Conservation (phyloP, 2,888 invertebrate genomes). For the Leistus spinibarbis region DNA sequence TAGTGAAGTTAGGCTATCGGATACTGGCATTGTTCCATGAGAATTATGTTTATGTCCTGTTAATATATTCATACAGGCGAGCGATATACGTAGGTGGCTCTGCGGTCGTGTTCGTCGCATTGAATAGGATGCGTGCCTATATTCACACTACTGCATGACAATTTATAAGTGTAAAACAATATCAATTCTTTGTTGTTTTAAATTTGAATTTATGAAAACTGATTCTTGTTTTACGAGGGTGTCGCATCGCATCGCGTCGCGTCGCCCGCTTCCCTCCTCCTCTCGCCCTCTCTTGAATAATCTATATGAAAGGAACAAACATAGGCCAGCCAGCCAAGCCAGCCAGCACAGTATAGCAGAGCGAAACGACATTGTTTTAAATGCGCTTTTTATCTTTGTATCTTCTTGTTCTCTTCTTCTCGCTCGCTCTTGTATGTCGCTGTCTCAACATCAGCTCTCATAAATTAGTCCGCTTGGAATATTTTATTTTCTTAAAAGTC, state of each 20-base stretch:
- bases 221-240: conserved; percentile 19
- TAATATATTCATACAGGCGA: conserved; percentile 56
- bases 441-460: not conserved
- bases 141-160: conserved; percentile 30
- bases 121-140: conserved; percentile 21
- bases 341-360: no score
- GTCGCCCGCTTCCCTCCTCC: not conserved
- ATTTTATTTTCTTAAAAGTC: not conserved
- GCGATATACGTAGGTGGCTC: conserved; percentile 50
- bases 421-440: not conserved
- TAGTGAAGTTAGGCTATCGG: conserved; percentile 42
- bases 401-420: not conserved
- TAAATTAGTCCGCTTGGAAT: not conserved
- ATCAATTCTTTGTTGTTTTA: conserved; percentile 27
- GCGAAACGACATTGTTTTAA: not conserved
- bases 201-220: conserved; percentile 38
- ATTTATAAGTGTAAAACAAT: conserved; percentile 38
- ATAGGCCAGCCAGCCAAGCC: no score
- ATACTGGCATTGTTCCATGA: conserved; percentile 46
- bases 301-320: not conserved
- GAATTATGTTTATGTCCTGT: conserved; percentile 53
- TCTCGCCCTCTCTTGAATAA: conserved; percentile 3
- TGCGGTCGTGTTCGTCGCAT: conserved; percentile 43
- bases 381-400: not conserved
- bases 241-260: no score